Percentiles rank a stretch among this genome's conserved stretches.
phyloP scores from a whole-genome alignment of 2,797 vertebrate genomes.

The Sebastes goodei region DNA sequence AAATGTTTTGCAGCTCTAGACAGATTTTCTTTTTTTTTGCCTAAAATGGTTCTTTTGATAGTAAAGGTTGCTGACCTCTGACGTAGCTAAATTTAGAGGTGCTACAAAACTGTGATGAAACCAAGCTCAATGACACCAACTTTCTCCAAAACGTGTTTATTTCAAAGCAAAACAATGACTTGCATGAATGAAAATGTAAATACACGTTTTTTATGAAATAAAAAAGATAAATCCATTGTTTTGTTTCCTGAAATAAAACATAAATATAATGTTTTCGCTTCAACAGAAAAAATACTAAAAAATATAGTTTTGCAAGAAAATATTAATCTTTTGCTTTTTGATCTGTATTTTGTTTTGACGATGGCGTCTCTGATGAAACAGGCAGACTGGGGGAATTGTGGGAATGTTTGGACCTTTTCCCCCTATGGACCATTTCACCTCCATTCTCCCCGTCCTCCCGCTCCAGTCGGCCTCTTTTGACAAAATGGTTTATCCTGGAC shows the following conservation, averaged over 20 bases:
- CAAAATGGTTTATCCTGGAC: conserved; percentile 90
- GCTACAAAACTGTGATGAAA: neutral
- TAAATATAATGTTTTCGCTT: neutral
- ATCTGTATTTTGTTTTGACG: conserved; percentile 22
- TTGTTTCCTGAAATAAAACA: neutral
- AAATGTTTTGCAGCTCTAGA: no score
- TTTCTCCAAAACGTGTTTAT: conserved; percentile 47
- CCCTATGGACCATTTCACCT: conserved; percentile 73
- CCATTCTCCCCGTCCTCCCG: conserved; percentile 75
- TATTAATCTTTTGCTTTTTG: conserved; percentile 19
- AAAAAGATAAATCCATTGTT: neutral
- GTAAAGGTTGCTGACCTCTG: no score
- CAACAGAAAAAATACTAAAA: neutral
- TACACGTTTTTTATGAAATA: neutral
- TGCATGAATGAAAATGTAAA: neutral
- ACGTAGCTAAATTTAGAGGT: accelerated
- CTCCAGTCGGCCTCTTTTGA: conserved; percentile 86
- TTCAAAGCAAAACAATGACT: conserved; percentile 21
- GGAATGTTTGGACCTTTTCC: conserved; percentile 80
- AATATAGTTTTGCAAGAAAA: neutral
- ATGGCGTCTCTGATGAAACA: neutral
- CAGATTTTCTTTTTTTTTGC: no score
- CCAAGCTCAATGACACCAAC: neutral
- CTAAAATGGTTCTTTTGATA: no score
- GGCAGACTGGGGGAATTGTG: conserved; percentile 24